phyloP scores from a whole-genome alignment of 2,888 invertebrate genomes.

The Deilephila porcellus region DNA sequence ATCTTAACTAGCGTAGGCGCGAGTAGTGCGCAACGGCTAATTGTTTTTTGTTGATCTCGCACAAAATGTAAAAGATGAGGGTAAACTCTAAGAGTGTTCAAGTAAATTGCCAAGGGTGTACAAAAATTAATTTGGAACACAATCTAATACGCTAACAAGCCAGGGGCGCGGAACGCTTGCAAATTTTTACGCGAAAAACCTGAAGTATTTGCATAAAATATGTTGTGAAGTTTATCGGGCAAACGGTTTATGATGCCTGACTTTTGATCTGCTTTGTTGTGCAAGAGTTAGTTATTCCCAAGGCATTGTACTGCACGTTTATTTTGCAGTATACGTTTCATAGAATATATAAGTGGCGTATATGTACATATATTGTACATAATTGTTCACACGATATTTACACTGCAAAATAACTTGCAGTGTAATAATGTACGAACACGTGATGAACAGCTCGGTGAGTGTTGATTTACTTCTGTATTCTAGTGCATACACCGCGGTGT shows the following conservation, averaged over 20 bases:
- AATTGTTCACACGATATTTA: not conserved
- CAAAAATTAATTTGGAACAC: conserved; percentile 22
- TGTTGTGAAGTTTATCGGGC: conserved; percentile 16
- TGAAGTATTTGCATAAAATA: conserved; percentile 29
- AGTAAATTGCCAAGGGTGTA: conserved; percentile 14
- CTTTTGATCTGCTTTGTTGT: conserved; percentile 2
- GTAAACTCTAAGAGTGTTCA: conserved; percentile 12
- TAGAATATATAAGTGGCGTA: not conserved
- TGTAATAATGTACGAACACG: too few relatives aligned
- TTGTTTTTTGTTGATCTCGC: conserved; percentile 5
- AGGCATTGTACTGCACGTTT: too few relatives aligned
- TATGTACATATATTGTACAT: not conserved
- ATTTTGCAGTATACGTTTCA: too few relatives aligned
- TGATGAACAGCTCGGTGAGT: too few relatives aligned
- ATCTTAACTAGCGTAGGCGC: too few relatives aligned
- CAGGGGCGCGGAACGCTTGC: conserved; percentile 18
- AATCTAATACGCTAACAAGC: conserved; percentile 25
- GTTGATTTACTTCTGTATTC: too few relatives aligned
- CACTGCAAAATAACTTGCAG: too few relatives aligned
- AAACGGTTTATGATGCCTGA: conserved; percentile 10
- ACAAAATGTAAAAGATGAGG: conserved; percentile 24
- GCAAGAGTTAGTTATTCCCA: not conserved
- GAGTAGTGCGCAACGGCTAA: not conserved
- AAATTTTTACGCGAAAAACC: conserved; percentile 10
- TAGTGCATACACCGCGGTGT: too few relatives aligned